Evolutionary conservation across 1,140 invertebrate species (phyloP), one percentile per base, ranked within the genome.

Genomic region (Cherax quadricarinatus): DNA sequence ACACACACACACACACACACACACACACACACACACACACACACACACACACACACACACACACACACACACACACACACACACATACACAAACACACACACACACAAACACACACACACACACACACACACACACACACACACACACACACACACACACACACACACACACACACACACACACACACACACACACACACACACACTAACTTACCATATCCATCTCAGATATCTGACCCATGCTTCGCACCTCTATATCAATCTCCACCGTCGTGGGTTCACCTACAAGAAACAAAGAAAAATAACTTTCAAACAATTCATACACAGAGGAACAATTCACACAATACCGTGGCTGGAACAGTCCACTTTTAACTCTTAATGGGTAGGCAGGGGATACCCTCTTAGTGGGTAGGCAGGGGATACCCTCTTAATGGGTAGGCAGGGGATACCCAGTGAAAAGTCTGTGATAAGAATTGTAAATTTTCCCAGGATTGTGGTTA

Each of bases 161-260:
- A 14, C 62, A 66, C 62, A n/a, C 57, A 60, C 16, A 60, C 16
- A 0, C 9, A 7, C 62, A 66, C 9, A 14, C 62, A 66, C 62
- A n/a, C 57, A 60, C 16, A 60, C 16, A 0, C 9, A 7, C 62
- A 66, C 9, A 14, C 62, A 66, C 62, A n/a, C 30, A 10, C 7
- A 57, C 53, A 57, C 53, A 5, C 51, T 88, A 30, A 94, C 95
- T 96, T 95, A 97, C 97, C 98, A 99, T 99, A 94, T 98, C 98
- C n/a, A 98, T 96, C 95, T 99, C 98, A 0, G 98, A 99, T 48
- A 99, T 97, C 0, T 98, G 98, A 5, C 98, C 98, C 98, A 99
- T 99, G 94, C 98, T 98, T 94, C 98, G 96, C 88, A 99, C 98
- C 60, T 98, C 95, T 93, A 99, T 98, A 95, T 99, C 98, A 3